Evolutionary conservation across 1,140 invertebrate genomes (phyloP).

Genomic region (fruit fly (Drosophila melanogaster)): Release_6_plus_ISO1_MT NT_033777.3:16958001-16958500

Average conservation of each 20-base stretch:
- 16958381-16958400: too few species aligned
- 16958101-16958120: not conserved
- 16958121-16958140: not conserved
- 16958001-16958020: constrained; percentile 15
- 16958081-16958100: not conserved
- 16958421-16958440: too few species aligned
- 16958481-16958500: constrained; percentile 9
- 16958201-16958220: too few species aligned
- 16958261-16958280: not conserved
- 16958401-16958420: too few species aligned
- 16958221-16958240: too few species aligned
- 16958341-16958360: not conserved
- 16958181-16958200: too few species aligned
- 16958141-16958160: too few species aligned
- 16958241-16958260: not conserved
- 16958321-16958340: not conserved
- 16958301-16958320: too few species aligned
- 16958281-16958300: not conserved
- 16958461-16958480: constrained; percentile 1
- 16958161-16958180: too few species aligned
- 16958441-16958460: constrained; percentile 38
- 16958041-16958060: constrained; percentile 37
- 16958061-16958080: not conserved
- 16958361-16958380: not conserved
- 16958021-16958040: constrained; percentile 14